These are phyloP conservation scores for Palythoa grandis DNA, from an alignment of 92 coral and sea anemone species.

Conservation along the genomic window DNA sequence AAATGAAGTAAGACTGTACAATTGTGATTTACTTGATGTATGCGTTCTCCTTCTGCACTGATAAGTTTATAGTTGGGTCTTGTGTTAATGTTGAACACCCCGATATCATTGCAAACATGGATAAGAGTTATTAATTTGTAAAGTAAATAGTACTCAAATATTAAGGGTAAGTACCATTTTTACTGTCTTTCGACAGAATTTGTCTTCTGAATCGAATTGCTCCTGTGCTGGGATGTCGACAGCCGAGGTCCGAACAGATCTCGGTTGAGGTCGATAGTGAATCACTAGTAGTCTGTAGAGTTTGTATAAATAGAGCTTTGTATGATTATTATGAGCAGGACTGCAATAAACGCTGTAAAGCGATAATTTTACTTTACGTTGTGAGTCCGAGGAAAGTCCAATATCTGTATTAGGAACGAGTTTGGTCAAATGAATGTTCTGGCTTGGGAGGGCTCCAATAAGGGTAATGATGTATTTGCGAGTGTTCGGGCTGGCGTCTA, in stretches of 20 bases:
- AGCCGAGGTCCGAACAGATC: constrained; percentile 20
- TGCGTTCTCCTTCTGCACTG: constrained; percentile 17
- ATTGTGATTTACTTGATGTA: constrained; percentile 27
- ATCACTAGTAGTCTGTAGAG: constrained; percentile 40
- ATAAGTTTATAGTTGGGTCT: constrained; percentile 14
- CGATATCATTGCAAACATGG: constrained; percentile 58
- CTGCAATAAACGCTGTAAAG: constrained; percentile 4
- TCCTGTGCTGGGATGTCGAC: constrained; percentile 33
- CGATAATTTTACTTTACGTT: constrained; percentile 3
- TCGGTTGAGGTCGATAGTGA: constrained; percentile 43
- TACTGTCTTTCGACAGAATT: constrained; percentile 52
- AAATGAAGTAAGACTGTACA: constrained; percentile 34
- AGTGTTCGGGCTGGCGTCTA: constrained; percentile 92
- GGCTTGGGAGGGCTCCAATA: constrained; percentile 90
- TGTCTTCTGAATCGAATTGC: constrained; percentile 42
- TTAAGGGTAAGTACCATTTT: constrained; percentile 58
- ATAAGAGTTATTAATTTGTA: constrained; percentile 73
- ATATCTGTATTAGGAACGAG: constrained; percentile 78
- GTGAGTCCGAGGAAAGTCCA: constrained; percentile 33
- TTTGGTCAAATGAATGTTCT: constrained; percentile 82
- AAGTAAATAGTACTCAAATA: constrained; percentile 82
- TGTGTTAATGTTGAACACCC: constrained; percentile 3
- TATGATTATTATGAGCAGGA: constrained; percentile 48
- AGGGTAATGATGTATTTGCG: constrained; percentile 83
- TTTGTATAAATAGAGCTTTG: constrained; percentile 72